Evolutionary conservation across 2,888 invertebrate genomes (phyloP), one percentile per base, ranked within the genome.

Genomic region (Strigamia crassipes): DNA sequence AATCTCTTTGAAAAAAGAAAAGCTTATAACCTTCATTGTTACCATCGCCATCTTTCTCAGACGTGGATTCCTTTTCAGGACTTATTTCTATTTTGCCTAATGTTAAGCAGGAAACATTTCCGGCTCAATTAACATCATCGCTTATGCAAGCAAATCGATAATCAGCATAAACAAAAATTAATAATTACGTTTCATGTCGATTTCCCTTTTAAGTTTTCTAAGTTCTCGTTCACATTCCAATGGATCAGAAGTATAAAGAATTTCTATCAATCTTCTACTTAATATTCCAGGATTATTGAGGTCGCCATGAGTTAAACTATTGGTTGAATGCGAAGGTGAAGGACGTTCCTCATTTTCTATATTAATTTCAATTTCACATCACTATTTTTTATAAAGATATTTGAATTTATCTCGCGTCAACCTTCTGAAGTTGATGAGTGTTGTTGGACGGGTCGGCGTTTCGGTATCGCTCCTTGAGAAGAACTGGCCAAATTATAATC

Each of bases 281-380:
- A 88, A 85, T 81, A 86, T 86, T 83, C 87, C 86, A n/a, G 86
- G 86, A 83, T 87, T 87, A n/a, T 86, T 85, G 18, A 87, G 84
- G 82, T 87, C 87, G 66, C 61, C 82, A 23, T 51, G 77, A n/a
- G 77, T 42, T 31, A 82, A 46, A 46, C 78, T 51, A 23, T 15
- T 78, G n/a, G 51, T 23, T 21, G 78, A 78, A 46, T 77, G 82
- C 2, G 82, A 78, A n/a, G 78, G 34, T n/a, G 78, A 78, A 18
- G 38, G 82, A 0, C n/a, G 46, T n/a, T 77, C 78, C n/a, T 82
- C 82, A n/a, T 78, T 46, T 46, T 82, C 82, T 82, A 34, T 3
- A 81, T 15, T n/a, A 78, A 78, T 13, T 38, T 21, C 21, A 42
- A 15, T 21, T 21, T 78, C 15, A 78, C 3, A 77, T 77, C 15